phyloP scores from a whole-genome alignment of 2,797 vertebrate genomes.

The Hemitrygon akajei region DNA sequence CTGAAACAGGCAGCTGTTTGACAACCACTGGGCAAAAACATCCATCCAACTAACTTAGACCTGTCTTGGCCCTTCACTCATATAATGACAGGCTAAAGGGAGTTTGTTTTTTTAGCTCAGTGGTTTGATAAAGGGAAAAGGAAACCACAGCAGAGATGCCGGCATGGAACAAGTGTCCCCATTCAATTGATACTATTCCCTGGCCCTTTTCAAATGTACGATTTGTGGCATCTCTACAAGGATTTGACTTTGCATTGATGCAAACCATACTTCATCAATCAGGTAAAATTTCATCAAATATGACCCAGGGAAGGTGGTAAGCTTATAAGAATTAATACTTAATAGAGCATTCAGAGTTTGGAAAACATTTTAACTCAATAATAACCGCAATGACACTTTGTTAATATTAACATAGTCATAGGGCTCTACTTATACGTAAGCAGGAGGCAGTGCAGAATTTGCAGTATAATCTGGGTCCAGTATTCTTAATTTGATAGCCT shows the following conservation, averaged over 20 bases:
- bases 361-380: neutral
- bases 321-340: neutral
- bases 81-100: neutral
- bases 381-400: neutral
- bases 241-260: neutral
- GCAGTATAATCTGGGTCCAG: neutral
- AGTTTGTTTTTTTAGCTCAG: neutral
- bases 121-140: neutral
- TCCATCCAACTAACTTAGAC: neutral
- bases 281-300: neutral
- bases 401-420: neutral
- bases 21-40: neutral
- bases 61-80: neutral
- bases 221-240: neutral
- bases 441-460: neutral
- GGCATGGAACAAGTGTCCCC: neutral
- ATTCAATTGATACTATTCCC: neutral
- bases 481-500: too few species aligned
- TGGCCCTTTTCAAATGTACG: neutral
- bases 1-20: neutral
- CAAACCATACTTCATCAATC: neutral
- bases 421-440: neutral
- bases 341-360: neutral
- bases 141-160: neutral
- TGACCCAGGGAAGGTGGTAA: neutral